Evolutionary conservation across 2,888 invertebrate genomes (phyloP).

Genomic region (Caenorhabditis macrosperma): DNA sequence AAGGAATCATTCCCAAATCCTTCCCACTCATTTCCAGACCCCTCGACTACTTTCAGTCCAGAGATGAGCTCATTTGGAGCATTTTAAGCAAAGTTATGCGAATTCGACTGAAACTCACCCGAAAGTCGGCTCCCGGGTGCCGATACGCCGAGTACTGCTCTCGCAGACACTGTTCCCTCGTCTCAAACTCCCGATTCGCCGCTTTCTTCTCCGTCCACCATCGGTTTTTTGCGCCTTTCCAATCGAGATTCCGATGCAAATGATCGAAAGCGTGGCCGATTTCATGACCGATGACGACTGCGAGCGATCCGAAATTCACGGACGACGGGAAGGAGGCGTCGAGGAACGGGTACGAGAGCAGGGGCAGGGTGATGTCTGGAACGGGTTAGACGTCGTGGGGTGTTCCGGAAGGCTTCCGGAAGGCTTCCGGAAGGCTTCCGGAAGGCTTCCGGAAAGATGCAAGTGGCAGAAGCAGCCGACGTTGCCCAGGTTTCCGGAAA

Average conservation of each 20-base stretch:
- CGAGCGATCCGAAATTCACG: slow-evolving; percentile 12
- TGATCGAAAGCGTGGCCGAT: slow-evolving; percentile 42
- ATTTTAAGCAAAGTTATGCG: not conserved
- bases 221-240: not conserved
- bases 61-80: not conserved
- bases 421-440: not conserved
- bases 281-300: slow-evolving; percentile 22
- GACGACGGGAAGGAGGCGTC: slow-evolving; percentile 5
- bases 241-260: slow-evolving; percentile 14
- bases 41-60: not conserved
- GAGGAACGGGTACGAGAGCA: slow-evolving; percentile 11
- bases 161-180: slow-evolving; percentile 14
- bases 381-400: not conserved
- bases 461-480: not conserved
- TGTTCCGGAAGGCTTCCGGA: not conserved
- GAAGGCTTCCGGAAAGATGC: not conserved
- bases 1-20: no score
- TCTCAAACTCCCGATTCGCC: slow-evolving; percentile 13
- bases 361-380: slow-evolving; percentile 15
- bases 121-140: slow-evolving; percentile 23
- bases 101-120: not conserved
- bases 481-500: not conserved
- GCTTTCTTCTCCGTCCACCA: slow-evolving; percentile 13
- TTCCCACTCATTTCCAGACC: no score
- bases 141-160: slow-evolving; percentile 33